phyloP scores from a whole-genome alignment of 2,113 vertebrate species.

The Panthera tigris region DNA sequence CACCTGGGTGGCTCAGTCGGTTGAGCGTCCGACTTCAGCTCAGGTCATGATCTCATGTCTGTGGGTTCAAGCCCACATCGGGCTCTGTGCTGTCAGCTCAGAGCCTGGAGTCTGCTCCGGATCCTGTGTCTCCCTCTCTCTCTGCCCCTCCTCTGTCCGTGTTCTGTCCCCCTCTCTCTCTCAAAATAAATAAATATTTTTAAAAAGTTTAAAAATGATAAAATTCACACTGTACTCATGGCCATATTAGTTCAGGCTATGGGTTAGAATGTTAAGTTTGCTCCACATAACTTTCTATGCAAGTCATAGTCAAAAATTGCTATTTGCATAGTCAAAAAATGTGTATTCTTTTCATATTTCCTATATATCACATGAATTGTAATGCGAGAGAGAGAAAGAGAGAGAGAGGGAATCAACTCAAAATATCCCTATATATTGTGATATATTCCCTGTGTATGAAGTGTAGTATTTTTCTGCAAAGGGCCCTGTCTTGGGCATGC shows the following conservation, averaged over 20 bases:
- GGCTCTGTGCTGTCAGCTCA: too few relatives aligned
- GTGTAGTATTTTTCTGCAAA: neutral
- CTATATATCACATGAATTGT: neutral
- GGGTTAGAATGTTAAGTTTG: neutral
- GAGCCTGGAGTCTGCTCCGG: too few relatives aligned
- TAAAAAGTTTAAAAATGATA: neutral
- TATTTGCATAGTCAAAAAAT: too few relatives aligned
- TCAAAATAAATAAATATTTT: too few relatives aligned
- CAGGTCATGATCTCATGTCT: too few relatives aligned
- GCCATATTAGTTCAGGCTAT: neutral
- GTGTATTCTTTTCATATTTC: neutral
- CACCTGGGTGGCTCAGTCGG: too few relatives aligned
- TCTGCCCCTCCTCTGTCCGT: too few relatives aligned
- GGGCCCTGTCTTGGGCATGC: rapidly evolving
- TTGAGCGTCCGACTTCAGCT: too few relatives aligned
- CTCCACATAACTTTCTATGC: neutral
- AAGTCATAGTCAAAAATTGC: neutral
- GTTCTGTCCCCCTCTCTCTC: too few relatives aligned
- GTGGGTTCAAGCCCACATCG: too few relatives aligned
- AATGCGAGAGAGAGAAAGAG: neutral
- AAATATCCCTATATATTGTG: neutral
- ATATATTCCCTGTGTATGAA: neutral
- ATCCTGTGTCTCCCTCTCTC: too few relatives aligned
- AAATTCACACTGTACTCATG: neutral
- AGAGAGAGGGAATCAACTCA: neutral